These are phyloP conservation scores for Gortyna flavago DNA, from an alignment of 2,888 invertebrate genomes.

Conservation along the genomic window DNA sequence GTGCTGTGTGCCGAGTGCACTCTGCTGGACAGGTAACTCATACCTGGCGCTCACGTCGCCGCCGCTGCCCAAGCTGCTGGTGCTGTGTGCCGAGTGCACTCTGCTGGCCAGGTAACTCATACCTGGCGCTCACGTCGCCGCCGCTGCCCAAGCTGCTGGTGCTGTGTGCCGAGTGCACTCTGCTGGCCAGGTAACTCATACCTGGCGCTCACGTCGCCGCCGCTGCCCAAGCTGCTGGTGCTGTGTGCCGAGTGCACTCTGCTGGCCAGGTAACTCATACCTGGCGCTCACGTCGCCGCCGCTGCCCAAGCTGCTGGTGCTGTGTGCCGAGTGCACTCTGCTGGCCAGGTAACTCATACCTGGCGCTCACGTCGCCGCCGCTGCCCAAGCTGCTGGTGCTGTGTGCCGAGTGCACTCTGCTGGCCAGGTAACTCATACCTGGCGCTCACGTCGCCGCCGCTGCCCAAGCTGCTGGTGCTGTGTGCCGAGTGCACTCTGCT, in stretches of 20 bases:
- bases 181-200: no score
- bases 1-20: constrained; percentile 90
- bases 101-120: no score
- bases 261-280: no score
- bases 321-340: constrained; percentile 90
- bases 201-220: constrained; percentile 82
- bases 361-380: constrained; percentile 81
- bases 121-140: constrained; percentile 82
- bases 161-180: constrained; percentile 89
- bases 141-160: constrained; percentile 88
- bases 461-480: constrained; percentile 89
- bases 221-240: constrained; percentile 87
- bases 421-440: no score
- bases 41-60: constrained; percentile 83
- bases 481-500: constrained; percentile 89
- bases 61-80: constrained; percentile 86
- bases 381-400: constrained; percentile 89
- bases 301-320: constrained; percentile 87
- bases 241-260: constrained; percentile 90
- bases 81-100: constrained; percentile 90
- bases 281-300: constrained; percentile 81
- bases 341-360: no score
- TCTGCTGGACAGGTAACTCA: no score
- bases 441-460: constrained; percentile 79
- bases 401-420: constrained; percentile 88